Evolutionary conservation across 2,113 vertebrate genomes (phyloP).

Genomic region (Zosterops lateralis): DNA sequence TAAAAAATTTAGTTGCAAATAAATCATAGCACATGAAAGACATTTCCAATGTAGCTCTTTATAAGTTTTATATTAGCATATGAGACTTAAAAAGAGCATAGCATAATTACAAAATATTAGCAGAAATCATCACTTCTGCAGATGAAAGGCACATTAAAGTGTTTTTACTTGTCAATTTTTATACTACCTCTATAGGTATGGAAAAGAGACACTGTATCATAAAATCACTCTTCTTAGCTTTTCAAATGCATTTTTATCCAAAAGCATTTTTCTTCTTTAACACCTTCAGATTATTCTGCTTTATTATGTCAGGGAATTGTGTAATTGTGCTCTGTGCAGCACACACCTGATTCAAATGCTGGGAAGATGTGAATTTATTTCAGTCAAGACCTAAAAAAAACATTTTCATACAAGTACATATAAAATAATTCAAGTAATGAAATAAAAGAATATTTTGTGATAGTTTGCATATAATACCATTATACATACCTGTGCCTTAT

Average conservation of each 20-base stretch:
- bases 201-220: neutral
- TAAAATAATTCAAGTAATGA: neutral
- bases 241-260: neutral
- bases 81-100: too few species aligned
- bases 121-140: neutral
- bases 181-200: neutral
- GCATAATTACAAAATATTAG: neutral
- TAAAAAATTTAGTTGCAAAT: neutral
- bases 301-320: neutral
- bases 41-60: neutral
- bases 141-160: neutral
- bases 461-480: neutral
- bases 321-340: neutral
- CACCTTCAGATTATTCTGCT: neutral
- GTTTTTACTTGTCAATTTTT: neutral
- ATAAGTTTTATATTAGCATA: too few species aligned
- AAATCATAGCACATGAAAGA: neutral
- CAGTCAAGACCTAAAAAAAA: neutral
- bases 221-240: neutral
- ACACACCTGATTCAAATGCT: neutral
- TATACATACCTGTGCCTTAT: neutral
- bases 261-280: neutral
- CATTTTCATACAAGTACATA: neutral
- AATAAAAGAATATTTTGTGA: neutral
- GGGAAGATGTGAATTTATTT: neutral